Percentiles rank a stretch among this genome's conserved stretches.
Evolutionary conservation across 2,888 invertebrate species (phyloP).

Genomic region (Eurois occulta): DNA sequence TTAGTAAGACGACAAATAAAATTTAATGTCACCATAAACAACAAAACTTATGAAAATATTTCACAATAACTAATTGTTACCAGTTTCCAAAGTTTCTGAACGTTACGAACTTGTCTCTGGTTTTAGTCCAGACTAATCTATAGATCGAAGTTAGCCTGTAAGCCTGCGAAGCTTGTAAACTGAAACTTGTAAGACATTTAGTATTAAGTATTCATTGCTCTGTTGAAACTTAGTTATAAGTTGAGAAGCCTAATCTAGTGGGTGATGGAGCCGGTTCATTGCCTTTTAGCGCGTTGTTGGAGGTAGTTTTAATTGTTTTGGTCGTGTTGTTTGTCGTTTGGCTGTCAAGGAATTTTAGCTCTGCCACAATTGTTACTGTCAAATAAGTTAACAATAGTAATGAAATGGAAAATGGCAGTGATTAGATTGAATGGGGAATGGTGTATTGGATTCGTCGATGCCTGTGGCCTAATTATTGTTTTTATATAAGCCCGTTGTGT

Average conservation of each 20-base stretch:
- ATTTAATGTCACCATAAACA: constrained; percentile 14
- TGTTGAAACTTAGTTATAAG: constrained; percentile 51
- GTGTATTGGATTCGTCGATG: background rate
- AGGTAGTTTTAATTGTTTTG: constrained; percentile 8
- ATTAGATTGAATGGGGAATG: background rate
- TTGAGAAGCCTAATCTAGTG: constrained; percentile 48
- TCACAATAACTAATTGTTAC: constrained; percentile 38
- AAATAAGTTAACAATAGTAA: background rate
- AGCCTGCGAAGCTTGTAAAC: constrained; percentile 47
- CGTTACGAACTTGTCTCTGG: constrained; percentile 34
- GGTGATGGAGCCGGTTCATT: constrained; percentile 38
- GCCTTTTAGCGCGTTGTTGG: constrained; percentile 27
- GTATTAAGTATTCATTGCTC: constrained; percentile 63
- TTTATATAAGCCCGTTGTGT: background rate
- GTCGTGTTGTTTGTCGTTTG: background rate
- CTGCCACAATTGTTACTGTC: background rate
- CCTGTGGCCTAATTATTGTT: background rate
- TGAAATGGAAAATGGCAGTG: background rate
- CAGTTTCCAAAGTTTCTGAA: constrained; percentile 32
- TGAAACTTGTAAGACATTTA: constrained; percentile 63
- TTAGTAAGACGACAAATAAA: background rate
- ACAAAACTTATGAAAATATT: constrained; percentile 41
- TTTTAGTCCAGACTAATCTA: constrained; percentile 55
- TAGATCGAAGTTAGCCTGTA: constrained; percentile 52
- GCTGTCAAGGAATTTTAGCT: background rate